Evolutionary conservation across 2,888 invertebrate genomes (phyloP).

Genomic region (Ornithoptera alexandrae): DNA sequence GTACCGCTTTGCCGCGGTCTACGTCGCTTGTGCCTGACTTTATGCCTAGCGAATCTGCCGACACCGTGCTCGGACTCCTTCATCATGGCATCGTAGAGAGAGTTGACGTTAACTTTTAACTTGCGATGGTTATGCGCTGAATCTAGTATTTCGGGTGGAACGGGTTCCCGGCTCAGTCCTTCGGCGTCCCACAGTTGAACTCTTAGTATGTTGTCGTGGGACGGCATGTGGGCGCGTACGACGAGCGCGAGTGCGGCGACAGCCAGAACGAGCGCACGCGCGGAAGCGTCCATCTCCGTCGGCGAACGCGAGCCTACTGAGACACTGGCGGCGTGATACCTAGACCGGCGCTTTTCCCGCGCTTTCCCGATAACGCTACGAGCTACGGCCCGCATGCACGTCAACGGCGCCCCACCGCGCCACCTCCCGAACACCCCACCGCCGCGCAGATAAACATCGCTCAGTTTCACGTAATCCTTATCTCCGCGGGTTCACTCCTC

Average conservation of each 20-base stretch:
- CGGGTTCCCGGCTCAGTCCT: slow-evolving; percentile 65
- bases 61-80: slow-evolving; percentile 61
- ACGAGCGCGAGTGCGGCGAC: slow-evolving; percentile 64
- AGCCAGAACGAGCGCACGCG: slow-evolving; percentile 58
- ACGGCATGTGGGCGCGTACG: slow-evolving; percentile 65
- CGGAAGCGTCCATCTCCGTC: slow-evolving; percentile 64
- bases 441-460: slow-evolving; percentile 40
- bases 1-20: slow-evolving; percentile 63
- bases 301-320: slow-evolving; percentile 74
- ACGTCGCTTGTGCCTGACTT: slow-evolving; percentile 73
- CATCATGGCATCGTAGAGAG: slow-evolving; percentile 64
- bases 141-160: slow-evolving; percentile 43
- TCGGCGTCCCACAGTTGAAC: slow-evolving; percentile 76
- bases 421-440: slow-evolving; percentile 54
- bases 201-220: slow-evolving; percentile 72
- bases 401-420: too few species aligned
- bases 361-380: slow-evolving; percentile 70
- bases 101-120: slow-evolving; percentile 65
- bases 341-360: slow-evolving; percentile 65
- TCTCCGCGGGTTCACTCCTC: slow-evolving; percentile 39
- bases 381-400: slow-evolving; percentile 45
- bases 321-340: slow-evolving; percentile 43
- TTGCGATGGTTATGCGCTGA: slow-evolving; percentile 46
- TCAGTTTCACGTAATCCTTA: slow-evolving; percentile 46
- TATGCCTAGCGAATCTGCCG: slow-evolving; percentile 66